Conservation (phyloP, 2,888 invertebrate genomes). For the Mellilla xanthometata region DNA sequence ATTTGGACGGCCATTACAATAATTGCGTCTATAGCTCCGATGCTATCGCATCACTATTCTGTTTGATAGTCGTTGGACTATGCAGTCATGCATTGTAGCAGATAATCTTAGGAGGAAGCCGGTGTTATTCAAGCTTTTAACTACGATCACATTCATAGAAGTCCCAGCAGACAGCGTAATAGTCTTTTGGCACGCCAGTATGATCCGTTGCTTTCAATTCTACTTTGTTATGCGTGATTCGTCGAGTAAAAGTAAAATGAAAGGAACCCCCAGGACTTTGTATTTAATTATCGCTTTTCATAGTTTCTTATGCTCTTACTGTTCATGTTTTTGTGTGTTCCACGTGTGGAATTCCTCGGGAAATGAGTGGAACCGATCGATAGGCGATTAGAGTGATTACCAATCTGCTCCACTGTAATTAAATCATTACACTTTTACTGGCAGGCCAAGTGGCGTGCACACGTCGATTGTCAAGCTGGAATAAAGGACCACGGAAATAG, state of each 20-base stretch:
- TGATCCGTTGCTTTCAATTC: neutral
- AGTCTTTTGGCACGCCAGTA: slow-evolving; percentile 3
- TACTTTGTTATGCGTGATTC: slow-evolving; percentile 1
- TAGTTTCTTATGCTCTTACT: slow-evolving; percentile 8
- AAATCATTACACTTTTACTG: slow-evolving; percentile 68
- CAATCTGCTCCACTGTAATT: slow-evolving; percentile 42
- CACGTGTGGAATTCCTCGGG: slow-evolving; percentile 19
- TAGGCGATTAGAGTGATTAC: slow-evolving; percentile 38
- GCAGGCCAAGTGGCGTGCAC: slow-evolving; percentile 28
- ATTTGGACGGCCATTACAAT: slow-evolving; percentile 13
- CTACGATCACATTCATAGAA: neutral
- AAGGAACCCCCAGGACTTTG: slow-evolving; percentile 3
- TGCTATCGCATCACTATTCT: slow-evolving; percentile 7
- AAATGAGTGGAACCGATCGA: slow-evolving; percentile 31
- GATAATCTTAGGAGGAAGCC: neutral
- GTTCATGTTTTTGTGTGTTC: slow-evolving; percentile 17
- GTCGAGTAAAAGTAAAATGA: slow-evolving; percentile 12
- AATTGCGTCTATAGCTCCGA: slow-evolving; percentile 10
- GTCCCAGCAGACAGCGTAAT: neutral
- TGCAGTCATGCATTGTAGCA: neutral
- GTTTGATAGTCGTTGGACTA: neutral
- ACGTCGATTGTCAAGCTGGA: too few relatives aligned
- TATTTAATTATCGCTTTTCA: slow-evolving; percentile 3
- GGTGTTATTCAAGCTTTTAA: neutral
- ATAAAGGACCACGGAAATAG: too few relatives aligned